phyloP scores from a whole-genome alignment of 2,797 vertebrate species.

The Neosilurus hyrtlii region DNA sequence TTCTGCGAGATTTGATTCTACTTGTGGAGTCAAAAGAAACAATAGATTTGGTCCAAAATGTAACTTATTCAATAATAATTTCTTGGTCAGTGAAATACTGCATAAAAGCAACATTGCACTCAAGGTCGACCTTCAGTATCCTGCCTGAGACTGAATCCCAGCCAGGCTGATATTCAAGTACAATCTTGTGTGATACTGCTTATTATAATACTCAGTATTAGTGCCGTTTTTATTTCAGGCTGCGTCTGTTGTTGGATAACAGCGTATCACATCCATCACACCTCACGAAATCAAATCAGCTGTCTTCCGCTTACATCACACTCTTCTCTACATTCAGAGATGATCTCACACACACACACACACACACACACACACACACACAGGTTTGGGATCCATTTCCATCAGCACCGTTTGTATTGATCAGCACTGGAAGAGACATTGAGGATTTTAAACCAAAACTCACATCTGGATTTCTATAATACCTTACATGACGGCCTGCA shows the following conservation, averaged over 20 bases:
- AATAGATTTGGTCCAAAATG: no score
- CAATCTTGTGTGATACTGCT: no score
- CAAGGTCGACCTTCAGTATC: no score
- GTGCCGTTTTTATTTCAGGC: background rate
- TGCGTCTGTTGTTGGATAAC: background rate
- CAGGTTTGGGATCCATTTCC: conserved; percentile 2
- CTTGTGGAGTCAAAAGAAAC: no score
- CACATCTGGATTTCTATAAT: conserved; percentile 14
- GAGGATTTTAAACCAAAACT: conserved; percentile 1
- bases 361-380: conserved; percentile 11
- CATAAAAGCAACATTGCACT: no score
- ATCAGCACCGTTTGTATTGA: conserved; percentile 4
- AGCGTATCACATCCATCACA: background rate
- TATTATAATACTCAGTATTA: background rate
- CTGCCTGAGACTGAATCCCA: no score
- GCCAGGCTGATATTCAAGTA: no score
- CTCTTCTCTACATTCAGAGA: background rate
- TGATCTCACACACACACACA: background rate
- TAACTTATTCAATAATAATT: no score
- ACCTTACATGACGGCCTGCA: background rate
- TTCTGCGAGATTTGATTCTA: no score
- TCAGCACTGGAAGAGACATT: background rate
- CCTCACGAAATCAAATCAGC: background rate
- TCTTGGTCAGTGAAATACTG: no score
- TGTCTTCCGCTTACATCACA: background rate